Percentiles rank a stretch among this genome's conserved stretches.
Conservation (phyloP, 64 coral and sea anemone species). For the Pocillopora damicornis region DNA sequence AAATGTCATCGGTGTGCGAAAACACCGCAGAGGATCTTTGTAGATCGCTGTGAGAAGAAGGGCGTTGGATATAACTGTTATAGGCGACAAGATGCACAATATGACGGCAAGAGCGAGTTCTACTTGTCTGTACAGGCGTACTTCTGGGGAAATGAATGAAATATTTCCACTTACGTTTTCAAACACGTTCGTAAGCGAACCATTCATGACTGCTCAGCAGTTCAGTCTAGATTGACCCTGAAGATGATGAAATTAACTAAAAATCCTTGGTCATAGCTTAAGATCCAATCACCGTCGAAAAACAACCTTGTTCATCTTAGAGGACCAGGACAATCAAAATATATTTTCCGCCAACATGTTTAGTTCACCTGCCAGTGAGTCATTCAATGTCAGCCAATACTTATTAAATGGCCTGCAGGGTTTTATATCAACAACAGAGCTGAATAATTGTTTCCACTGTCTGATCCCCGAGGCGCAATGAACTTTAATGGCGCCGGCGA, state of each 20-base stretch:
- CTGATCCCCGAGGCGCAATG: not conserved
- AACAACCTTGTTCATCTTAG: not conserved
- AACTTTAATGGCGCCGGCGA: not conserved
- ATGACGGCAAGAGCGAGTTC: conserved; percentile 56
- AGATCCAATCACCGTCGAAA: no score
- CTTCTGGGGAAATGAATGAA: not conserved
- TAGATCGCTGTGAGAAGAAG: conserved; percentile 74
- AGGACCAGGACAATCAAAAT: not conserved
- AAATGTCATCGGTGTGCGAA: conserved; percentile 67
- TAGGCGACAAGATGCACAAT: conserved; percentile 56
- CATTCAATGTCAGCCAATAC: not conserved
- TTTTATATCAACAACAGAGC: conserved; percentile 25
- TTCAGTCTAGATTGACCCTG: not conserved
- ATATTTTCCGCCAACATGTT: not conserved
- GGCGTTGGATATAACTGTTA: conserved; percentile 73
- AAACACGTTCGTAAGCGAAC: not conserved
- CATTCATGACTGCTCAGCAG: not conserved
- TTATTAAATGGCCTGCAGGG: not conserved
- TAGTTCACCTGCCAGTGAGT: conserved; percentile 12
- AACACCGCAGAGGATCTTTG: conserved; percentile 57
- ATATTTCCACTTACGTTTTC: not conserved
- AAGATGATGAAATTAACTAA: no score
- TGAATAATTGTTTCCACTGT: not conserved
- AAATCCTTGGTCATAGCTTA: no score
- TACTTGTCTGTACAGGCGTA: conserved; percentile 43